Base-by-base conservation (phyloP, 2,113 vertebrate genomes). In the Oophaga pumilio region DNA sequence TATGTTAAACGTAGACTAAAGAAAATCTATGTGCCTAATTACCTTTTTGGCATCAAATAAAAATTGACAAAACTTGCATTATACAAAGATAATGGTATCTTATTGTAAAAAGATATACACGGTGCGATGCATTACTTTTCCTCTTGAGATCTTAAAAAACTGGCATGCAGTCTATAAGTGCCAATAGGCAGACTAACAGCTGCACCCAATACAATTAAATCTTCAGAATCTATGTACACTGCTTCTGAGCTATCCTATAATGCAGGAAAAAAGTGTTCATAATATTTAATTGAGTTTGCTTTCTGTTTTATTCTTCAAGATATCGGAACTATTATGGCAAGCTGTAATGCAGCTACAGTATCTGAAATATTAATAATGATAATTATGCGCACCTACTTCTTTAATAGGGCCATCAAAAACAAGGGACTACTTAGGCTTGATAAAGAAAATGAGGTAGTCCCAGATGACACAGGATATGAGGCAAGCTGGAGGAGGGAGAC, bases 91-190 rank as follows among this genome's bases (percentile, higher is more conserved):
- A 84, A 84, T 84, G 49, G 68, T 84, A 59, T 84, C 73, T 57
- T 73, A 73, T 73, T 73, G 66, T 74, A 73, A 74, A 73, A 59
- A 83, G 62, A 83, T 24, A 83, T 28, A 52, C 81, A 53, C 49
- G 13, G 62, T 68, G 15, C 57, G 24, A 22, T 84, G 26, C 53
- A 84, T 85, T 77, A 62, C 57, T 20, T 85, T 66, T 78, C 59
- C 73, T 64, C n/a, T 18, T 49, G 84, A 85, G 59, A 85, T 59
- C 56, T 77, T 24, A 78, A 78, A 79, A 86, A 86, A 59, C 50
- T 26, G 53, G 18, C 53, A 78, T 26, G n/a, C 28, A 26, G 24
- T 86, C 22, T 66, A 78, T 68, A 86, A 66, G 74, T 86, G 43
- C 85, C 60, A 68, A 52, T 52, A 26, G 60, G 53, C 43, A 86